Base-by-base conservation (phyloP, 1,140 invertebrate genomes). In the Hydropsyche tenuis region DNA sequence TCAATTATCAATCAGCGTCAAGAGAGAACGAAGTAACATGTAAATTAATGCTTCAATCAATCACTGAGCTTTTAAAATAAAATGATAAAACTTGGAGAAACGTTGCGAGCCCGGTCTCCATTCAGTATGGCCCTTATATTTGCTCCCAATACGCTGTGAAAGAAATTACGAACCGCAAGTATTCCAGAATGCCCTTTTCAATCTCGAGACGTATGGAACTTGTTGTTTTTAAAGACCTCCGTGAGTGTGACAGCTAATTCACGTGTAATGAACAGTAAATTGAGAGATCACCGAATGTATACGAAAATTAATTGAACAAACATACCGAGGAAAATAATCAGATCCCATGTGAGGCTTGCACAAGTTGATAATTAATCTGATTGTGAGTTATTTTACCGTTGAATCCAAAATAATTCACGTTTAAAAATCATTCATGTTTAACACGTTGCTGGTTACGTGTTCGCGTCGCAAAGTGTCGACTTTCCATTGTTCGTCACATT, bases 141-240 rank as follows among this genome's bases (percentile, higher is more conserved):
- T 74, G 66, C 68, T 69, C 68, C 69, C 53, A 60, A 74, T 74
- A 74, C 60, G 42, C 20, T 56, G 56, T 71, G 73, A 74, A 74
- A 74, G 68, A 74, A 74, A 74, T 74, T 74, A 70, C 68, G 18
- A 63, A 71, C 73, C 51, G 62, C 66, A 70, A 74, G 64, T 69
- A 70, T 74, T 65, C 42, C 42, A 70, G 56, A 63, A 70, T 60
- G 30, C 53, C 42, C 60, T 30, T 48, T 72, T 72, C 70, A 72
- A 72, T 64, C 43, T 11, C 51, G n/a, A 72, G 56, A 73, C 65
- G 63, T 68, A 25, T 43, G 70, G 62, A 22, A 64, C 25, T 62
- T 37, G 69, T 72, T 73, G 62, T 68, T 73, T 65, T 69, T 60
- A 73, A 51, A 69, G 72, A 73, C 72, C 72, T 20, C 72, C 72